phyloP scores from a whole-genome alignment of 2,113 vertebrate genomes.

The Acanthochromis polyacanthus region DNA sequence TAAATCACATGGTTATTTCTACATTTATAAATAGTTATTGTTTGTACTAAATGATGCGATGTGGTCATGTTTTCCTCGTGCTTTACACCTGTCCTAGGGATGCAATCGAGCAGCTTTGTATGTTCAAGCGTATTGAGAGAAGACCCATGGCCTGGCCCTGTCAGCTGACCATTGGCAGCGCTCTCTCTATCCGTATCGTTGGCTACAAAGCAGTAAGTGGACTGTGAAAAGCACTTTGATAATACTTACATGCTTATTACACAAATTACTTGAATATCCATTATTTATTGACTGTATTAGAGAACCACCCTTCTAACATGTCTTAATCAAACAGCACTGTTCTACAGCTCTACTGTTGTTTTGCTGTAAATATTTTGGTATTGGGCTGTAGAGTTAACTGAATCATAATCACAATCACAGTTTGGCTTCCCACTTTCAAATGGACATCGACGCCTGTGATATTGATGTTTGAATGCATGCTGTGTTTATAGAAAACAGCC shows the following conservation, averaged over 20 bases:
- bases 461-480: no score
- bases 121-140: constrained; percentile 91
- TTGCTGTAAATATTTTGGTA: no score
- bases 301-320: background rate
- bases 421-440: no score
- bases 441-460: no score
- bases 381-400: no score
- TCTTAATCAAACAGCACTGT: no score
- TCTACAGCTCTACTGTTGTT: no score
- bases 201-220: constrained; percentile 95
- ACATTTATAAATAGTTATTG: background rate
- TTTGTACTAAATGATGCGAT: background rate
- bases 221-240: background rate
- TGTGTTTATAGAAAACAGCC: no score
- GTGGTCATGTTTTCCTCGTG: background rate
- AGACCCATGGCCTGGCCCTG: constrained; percentile 90
- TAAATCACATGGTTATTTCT: background rate
- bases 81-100: constrained; percentile 82
- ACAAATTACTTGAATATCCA: background rate
- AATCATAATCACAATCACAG: no score
- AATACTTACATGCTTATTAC: background rate
- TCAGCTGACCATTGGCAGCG: constrained; percentile 92
- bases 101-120: constrained; percentile 88
- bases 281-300: background rate
- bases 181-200: constrained; percentile 91